Percentiles rank a stretch among this genome's conserved stretches.
Evolutionary conservation across 2,113 vertebrate species (phyloP).

Genomic region (Melanocharis versteri): DNA sequence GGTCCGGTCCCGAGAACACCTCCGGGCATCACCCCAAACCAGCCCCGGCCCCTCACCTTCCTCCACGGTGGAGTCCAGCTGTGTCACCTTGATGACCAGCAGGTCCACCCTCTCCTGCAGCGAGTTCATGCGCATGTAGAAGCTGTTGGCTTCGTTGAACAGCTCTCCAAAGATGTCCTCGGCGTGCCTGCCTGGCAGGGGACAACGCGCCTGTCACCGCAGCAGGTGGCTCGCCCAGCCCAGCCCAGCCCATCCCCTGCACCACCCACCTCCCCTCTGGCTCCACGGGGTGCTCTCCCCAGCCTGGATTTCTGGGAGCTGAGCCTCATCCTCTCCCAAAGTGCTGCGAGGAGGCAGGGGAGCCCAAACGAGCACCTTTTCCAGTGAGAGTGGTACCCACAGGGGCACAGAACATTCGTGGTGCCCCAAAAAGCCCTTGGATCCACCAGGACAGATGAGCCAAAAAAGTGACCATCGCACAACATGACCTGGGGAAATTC

Average conservation of each 20-base stretch:
- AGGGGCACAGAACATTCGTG: accelerated
- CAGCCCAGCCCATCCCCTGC: not conserved
- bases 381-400: accelerated
- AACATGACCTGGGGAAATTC: not conserved
- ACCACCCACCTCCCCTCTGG: accelerated
- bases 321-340: not conserved
- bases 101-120: conserved; percentile 91
- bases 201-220: accelerated
- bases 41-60: conserved; percentile 75
- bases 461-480: not conserved
- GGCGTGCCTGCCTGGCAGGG: conserved; percentile 79
- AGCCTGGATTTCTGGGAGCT: not conserved
- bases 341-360: accelerated
- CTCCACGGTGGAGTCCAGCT: conserved; percentile 91
- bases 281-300: accelerated
- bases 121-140: conserved; percentile 91
- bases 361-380: not conserved
- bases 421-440: not conserved
- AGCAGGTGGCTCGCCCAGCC: not conserved
- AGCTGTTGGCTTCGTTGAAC: conserved; percentile 92
- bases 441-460: not conserved
- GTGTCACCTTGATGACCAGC: conserved; percentile 90
- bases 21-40: not conserved
- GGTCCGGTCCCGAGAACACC: accelerated
- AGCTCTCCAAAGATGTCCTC: conserved; percentile 92